phyloP scores from a whole-genome alignment of 2,888 invertebrate genomes.

The Morinoia aosen region DNA sequence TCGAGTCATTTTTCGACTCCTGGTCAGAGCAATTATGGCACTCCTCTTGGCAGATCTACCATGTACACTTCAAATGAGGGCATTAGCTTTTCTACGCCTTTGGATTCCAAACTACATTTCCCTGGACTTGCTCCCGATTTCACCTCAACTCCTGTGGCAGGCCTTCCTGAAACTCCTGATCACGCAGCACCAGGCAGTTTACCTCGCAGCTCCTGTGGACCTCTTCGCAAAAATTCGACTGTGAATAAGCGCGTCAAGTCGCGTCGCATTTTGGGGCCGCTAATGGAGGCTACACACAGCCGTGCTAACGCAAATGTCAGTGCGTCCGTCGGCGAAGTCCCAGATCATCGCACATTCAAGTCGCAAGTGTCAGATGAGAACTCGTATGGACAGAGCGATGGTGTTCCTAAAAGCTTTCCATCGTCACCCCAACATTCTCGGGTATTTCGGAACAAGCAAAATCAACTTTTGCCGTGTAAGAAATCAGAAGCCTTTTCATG shows the following conservation, averaged over 20 bases:
- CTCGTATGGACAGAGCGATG: conserved; percentile 56
- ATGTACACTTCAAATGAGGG: neutral
- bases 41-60: neutral
- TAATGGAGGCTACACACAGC: conserved; percentile 62
- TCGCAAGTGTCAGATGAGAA: conserved; percentile 59
- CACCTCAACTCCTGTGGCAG: conserved; percentile 19
- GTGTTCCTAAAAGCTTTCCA: conserved; percentile 56
- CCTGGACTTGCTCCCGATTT: neutral
- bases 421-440: conserved; percentile 59
- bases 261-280: conserved; percentile 62
- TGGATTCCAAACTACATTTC: neutral
- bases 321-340: neutral
- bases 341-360: conserved; percentile 9
- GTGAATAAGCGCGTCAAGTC: conserved; percentile 60
- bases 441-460: conserved; percentile 64
- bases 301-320: conserved; percentile 40
- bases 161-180: conserved; percentile 7
- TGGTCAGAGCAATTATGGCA: conserved; percentile 6
- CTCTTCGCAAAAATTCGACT: neutral
- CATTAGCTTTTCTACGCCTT: conserved; percentile 1
- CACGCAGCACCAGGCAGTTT: conserved; percentile 10
- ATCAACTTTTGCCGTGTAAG: conserved; percentile 57
- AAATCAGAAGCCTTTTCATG: conserved; percentile 58
- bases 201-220: neutral
- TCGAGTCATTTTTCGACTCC: conserved; percentile 25